A percentile compares a stretch with the other conserved stretches of the same genome.
Conservation (phyloP, 2,888 invertebrate species). For the Apotomis capreana region DNA sequence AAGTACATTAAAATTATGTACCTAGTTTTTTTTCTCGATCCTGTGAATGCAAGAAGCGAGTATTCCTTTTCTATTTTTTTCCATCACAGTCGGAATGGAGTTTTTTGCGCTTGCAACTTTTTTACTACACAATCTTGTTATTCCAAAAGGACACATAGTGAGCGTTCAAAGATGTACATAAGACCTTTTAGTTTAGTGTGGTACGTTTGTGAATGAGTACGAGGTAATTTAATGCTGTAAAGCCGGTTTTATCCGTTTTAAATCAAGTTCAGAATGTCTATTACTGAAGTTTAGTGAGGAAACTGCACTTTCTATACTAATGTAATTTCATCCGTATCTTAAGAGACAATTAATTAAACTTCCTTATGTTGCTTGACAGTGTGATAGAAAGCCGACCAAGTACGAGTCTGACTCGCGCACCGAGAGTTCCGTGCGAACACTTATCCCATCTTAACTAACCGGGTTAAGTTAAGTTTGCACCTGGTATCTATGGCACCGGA, state of each 20-base stretch:
- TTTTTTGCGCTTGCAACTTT: slow-evolving; percentile 13
- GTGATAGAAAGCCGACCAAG: too few species aligned
- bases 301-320: too few species aligned
- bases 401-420: too few species aligned
- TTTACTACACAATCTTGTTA: slow-evolving; percentile 4
- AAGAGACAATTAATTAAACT: too few species aligned
- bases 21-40: not conserved
- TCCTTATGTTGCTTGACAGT: too few species aligned
- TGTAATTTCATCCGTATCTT: too few species aligned
- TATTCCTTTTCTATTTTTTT: slow-evolving; percentile 18
- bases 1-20: too few species aligned
- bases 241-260: slow-evolving; percentile 12
- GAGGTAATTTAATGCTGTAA: slow-evolving; percentile 25
- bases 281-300: not conserved
- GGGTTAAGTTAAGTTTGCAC: too few species aligned
- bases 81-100: slow-evolving; percentile 2
- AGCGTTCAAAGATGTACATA: not conserved
- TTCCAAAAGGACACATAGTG: not conserved
- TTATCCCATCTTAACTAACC: too few species aligned
- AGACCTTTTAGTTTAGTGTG: not conserved
- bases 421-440: too few species aligned
- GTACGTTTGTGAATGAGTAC: slow-evolving; percentile 21
- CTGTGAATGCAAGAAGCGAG: not conserved
- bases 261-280: slow-evolving; percentile 16
- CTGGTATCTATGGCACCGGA: too few species aligned